Conservation (phyloP, 1,140 invertebrate genomes). For the Monochamus saltuarius region DNA sequence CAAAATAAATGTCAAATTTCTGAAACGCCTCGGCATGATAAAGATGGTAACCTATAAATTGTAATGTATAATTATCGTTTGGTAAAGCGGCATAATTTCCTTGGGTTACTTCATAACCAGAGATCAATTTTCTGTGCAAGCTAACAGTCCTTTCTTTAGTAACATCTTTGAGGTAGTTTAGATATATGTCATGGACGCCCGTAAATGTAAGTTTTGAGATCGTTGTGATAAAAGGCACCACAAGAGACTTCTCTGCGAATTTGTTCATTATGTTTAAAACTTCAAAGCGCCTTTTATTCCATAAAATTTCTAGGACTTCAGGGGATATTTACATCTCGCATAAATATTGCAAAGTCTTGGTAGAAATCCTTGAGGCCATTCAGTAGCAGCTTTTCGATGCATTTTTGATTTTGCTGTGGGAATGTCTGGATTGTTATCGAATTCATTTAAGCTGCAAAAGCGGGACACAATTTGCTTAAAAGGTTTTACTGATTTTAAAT, state of each 20-base stretch:
- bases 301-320: constrained; percentile 47
- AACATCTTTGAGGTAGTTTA: constrained; percentile 21
- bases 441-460: constrained; percentile 15
- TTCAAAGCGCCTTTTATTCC: constrained; percentile 35
- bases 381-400: constrained; percentile 32
- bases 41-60: constrained; percentile 53
- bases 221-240: constrained; percentile 42
- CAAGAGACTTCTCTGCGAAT: constrained; percentile 50
- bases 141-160: constrained; percentile 25
- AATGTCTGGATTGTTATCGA: constrained; percentile 3
- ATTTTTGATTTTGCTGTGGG: constrained; percentile 11
- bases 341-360: constrained; percentile 49
- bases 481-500: too few relatives aligned
- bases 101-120: constrained; percentile 39
- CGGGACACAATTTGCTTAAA: too few relatives aligned
- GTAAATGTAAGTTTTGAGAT: constrained; percentile 46
- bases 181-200: constrained; percentile 42
- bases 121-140: constrained; percentile 46
- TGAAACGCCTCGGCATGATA: constrained; percentile 39
- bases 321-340: constrained; percentile 49
- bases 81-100: constrained; percentile 35
- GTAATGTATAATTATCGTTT: constrained; percentile 53
- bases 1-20: constrained; percentile 48
- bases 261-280: constrained; percentile 50
- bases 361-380: constrained; percentile 38